These are phyloP conservation scores for Peromyscus attwateri DNA, from an alignment of 2,797 vertebrate genomes.

Conservation along the genomic window DNA sequence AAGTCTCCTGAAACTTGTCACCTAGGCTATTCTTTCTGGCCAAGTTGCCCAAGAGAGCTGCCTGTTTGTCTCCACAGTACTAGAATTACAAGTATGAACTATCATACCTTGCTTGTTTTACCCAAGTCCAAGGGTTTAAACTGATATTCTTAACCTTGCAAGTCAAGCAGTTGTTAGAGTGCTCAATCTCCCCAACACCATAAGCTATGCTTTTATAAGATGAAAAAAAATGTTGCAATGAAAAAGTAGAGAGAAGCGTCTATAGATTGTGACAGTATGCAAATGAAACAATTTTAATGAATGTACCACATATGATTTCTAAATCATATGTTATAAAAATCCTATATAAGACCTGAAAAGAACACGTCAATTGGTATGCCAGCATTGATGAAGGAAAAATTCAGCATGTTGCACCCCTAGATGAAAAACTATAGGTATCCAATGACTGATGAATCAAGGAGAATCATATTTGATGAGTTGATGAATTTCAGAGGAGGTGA, in stretches of 20 bases:
- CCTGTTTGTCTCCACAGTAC: neutral
- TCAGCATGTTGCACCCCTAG: neutral
- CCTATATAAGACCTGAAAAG: neutral
- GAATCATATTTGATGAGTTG: neutral
- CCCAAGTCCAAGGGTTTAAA: neutral
- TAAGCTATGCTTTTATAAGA: neutral
- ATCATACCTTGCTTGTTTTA: neutral
- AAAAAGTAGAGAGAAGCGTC: neutral
- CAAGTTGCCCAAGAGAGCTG: neutral
- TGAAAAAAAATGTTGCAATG: too few species aligned
- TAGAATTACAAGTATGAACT: too few species aligned
- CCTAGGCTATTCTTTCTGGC: neutral
- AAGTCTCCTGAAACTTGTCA: neutral
- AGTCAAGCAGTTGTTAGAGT: neutral
- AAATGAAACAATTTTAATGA: neutral
- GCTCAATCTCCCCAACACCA: neutral
- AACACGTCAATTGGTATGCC: neutral
- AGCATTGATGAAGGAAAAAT: neutral
- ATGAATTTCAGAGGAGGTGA: neutral
- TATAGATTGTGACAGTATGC: neutral
- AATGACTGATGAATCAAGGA: neutral
- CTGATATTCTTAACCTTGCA: neutral
- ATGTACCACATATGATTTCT: neutral
- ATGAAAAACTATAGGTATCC: neutral
- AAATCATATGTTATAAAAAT: neutral